A percentile compares a stretch with the other conserved stretches of the same genome.
Conservation (phyloP, 2,888 invertebrate species). For the Pterobdella sp. region DNA sequence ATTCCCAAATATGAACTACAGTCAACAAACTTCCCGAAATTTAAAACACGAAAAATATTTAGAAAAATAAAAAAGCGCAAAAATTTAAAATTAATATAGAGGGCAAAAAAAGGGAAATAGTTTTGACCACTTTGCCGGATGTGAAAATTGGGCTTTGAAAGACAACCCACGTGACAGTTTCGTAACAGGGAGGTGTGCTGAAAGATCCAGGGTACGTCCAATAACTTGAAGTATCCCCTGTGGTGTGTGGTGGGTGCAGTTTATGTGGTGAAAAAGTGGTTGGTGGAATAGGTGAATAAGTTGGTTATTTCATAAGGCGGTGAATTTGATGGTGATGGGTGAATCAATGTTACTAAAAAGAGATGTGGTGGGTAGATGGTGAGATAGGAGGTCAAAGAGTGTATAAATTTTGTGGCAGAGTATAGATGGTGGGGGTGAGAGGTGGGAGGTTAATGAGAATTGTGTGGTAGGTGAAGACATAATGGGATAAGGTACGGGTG, state of each 20-base stretch:
- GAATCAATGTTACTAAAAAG: background rate
- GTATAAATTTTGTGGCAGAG: background rate
- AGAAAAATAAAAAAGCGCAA: too few relatives aligned
- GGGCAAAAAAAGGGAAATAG: background rate
- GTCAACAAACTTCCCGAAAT: too few relatives aligned
- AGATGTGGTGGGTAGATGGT: background rate
- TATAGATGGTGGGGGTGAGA: background rate
- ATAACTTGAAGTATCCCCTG: conserved; percentile 30
- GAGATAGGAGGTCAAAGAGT: background rate
- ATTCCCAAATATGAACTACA: too few relatives aligned
- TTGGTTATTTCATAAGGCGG: background rate
- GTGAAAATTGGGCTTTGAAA: conserved; percentile 28
- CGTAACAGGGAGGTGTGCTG: conserved; percentile 32
- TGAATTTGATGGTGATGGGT: background rate
- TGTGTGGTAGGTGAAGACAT: background rate
- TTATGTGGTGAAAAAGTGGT: too few relatives aligned
- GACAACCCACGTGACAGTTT: conserved; percentile 32
- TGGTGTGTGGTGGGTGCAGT: background rate
- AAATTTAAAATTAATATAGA: too few relatives aligned
- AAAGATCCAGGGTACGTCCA: conserved; percentile 33
- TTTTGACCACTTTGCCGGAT: conserved; percentile 26
- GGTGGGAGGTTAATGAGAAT: background rate
- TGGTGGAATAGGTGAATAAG: background rate
- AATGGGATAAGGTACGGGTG: too few relatives aligned
- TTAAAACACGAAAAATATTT: too few relatives aligned